These are phyloP conservation scores for Halcyon leucocephala DNA, from an alignment of 2,797 vertebrate genomes.

Conservation along the genomic window DNA sequence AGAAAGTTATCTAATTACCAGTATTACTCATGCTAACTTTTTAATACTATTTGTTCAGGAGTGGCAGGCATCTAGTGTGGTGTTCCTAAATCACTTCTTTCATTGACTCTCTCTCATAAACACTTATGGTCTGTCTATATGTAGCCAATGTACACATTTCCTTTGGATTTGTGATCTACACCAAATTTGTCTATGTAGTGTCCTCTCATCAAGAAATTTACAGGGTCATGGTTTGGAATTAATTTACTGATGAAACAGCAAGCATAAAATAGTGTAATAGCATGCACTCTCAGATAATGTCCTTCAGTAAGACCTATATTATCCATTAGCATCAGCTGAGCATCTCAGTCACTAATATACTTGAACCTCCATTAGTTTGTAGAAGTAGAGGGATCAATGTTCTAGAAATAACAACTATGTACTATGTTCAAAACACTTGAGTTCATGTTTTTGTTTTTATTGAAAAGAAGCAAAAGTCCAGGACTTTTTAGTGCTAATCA, in stretches of 20 bases:
- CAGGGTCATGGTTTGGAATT: not conserved
- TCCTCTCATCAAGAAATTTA: not conserved
- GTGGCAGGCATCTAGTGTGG: not conserved
- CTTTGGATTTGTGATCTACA: not conserved
- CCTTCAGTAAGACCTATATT: not conserved
- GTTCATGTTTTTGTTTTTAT: not conserved
- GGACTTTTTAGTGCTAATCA: not conserved
- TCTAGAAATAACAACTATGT: not conserved
- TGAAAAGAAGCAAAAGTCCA: not conserved
- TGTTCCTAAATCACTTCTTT: not conserved
- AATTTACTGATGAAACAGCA: not conserved
- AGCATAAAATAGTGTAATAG: not conserved
- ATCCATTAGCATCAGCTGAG: not conserved
- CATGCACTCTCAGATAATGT: not conserved
- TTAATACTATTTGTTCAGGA: not conserved
- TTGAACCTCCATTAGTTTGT: not conserved
- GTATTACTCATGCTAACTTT: conserved; percentile 10
- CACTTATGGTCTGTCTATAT: not conserved
- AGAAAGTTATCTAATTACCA: conserved; percentile 31
- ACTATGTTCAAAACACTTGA: conserved; percentile 8
- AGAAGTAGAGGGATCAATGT: not conserved
- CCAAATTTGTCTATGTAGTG: not conserved
- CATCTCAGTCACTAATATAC: not conserved
- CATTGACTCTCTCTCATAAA: not conserved
- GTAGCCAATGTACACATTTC: not conserved